phyloP scores from a whole-genome alignment of 2,113 vertebrate species.

The Cephalopterus ornatus region DNA sequence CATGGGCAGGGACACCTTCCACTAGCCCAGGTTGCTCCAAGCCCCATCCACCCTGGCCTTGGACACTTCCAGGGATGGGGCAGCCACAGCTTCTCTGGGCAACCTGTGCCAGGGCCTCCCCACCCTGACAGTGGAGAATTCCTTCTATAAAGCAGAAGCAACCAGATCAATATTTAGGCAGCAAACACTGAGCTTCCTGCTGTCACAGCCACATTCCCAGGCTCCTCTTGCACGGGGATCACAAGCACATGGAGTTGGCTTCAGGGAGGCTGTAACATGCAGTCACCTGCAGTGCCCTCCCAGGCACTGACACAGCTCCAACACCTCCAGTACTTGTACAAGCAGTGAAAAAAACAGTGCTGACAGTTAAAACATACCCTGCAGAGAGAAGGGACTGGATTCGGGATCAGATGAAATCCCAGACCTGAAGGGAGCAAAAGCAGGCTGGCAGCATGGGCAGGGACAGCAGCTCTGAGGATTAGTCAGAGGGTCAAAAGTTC shows the following conservation, averaged over 20 bases:
- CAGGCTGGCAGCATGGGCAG: neutral
- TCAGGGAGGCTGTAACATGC: neutral
- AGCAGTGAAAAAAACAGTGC: neutral
- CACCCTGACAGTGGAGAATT: neutral
- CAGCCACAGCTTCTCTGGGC: neutral
- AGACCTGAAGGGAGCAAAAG: neutral
- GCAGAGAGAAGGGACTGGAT: neutral
- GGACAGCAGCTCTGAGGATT: neutral
- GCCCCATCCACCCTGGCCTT: neutral
- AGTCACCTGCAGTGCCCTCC: neutral
- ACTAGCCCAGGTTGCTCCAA: neutral
- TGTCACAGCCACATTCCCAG: neutral
- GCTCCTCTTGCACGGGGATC: neutral
- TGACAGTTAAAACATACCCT: neutral
- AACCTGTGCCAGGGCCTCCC: neutral
- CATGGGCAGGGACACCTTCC: neutral
- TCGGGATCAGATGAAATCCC: neutral
- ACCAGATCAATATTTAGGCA: neutral
- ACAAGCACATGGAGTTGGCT: neutral
- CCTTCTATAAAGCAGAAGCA: neutral
- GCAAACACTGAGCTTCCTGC: neutral
- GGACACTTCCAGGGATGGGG: neutral
- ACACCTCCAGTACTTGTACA: neutral
- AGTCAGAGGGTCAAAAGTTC: slow-evolving; percentile 37
- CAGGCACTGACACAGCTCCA: neutral